These are phyloP conservation scores for Grammomys dolichurus DNA, from an alignment of 2,113 vertebrate genomes.

Conservation along the genomic window DNA sequence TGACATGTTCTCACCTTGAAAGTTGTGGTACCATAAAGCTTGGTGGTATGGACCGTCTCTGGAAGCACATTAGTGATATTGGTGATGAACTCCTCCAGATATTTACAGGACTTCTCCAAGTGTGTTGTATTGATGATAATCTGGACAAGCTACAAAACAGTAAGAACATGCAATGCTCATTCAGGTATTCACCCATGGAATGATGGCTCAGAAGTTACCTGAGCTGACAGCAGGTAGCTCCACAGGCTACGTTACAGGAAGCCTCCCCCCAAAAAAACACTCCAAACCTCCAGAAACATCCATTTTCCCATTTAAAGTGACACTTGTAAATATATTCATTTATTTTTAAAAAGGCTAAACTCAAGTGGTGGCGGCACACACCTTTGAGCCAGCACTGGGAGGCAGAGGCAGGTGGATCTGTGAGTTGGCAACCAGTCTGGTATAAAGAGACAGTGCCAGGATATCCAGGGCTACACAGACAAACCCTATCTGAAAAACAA, in stretches of 20 bases:
- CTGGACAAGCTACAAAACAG: conserved; percentile 93
- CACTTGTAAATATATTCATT: not conserved
- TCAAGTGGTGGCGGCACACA: not conserved
- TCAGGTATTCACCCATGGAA: not conserved
- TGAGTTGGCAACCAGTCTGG: not conserved
- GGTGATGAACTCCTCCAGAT: conserved; percentile 98
- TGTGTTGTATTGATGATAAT: conserved; percentile 99
- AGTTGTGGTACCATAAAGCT: conserved; percentile 96
- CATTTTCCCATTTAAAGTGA: not conserved
- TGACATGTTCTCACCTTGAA: conserved; percentile 92
- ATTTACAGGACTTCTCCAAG: conserved; percentile 96
- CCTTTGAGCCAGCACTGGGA: not conserved
- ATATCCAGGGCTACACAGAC: not conserved
- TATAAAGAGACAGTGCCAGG: not conserved
- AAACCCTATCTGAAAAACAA: not conserved
- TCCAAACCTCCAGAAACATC: not conserved
- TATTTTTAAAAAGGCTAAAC: not conserved
- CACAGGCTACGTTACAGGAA: not conserved
- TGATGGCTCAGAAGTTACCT: not conserved
- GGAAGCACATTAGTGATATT: conserved; percentile 98
- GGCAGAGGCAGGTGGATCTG: not conserved
- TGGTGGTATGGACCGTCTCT: conserved; percentile 94
- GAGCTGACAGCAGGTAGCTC: not conserved
- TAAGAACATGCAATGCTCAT: conserved; percentile 32
- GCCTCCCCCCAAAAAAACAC: not conserved